Conservation (phyloP, 2,113 vertebrate genomes). For the Ariopsis seemanni region DNA sequence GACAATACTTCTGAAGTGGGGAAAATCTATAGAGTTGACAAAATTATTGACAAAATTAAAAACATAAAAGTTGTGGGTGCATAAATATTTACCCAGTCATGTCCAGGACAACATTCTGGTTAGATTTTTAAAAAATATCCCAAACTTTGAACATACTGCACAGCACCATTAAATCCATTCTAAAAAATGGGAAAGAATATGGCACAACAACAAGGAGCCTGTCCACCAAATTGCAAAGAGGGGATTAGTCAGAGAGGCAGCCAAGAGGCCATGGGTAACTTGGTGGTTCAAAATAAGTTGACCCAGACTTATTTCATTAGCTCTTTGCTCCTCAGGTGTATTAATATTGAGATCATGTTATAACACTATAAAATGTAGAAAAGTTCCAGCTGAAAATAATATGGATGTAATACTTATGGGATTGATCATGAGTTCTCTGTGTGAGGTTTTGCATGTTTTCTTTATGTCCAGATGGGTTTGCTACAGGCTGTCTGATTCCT, state of each 20-base stretch:
- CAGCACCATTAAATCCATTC: neutral
- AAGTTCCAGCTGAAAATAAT: neutral
- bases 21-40: neutral
- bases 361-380: neutral
- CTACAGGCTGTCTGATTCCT: neutral
- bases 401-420: neutral
- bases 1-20: neutral
- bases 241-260: neutral
- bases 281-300: neutral
- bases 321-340: neutral
- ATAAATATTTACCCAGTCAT: neutral
- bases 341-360: neutral
- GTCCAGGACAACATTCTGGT: neutral
- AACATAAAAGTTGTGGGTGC: neutral
- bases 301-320: neutral
- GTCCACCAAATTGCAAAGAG: neutral
- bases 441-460: neutral
- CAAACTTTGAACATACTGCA: neutral
- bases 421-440: neutral
- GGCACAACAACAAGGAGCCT: neutral
- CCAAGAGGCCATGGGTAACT: neutral
- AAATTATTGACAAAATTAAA: neutral
- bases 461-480: neutral
- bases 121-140: neutral
- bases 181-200: neutral